These are phyloP conservation scores for Spatula versicolor DNA, from an alignment of 2,797 vertebrate species.

Conservation along the genomic window DNA sequence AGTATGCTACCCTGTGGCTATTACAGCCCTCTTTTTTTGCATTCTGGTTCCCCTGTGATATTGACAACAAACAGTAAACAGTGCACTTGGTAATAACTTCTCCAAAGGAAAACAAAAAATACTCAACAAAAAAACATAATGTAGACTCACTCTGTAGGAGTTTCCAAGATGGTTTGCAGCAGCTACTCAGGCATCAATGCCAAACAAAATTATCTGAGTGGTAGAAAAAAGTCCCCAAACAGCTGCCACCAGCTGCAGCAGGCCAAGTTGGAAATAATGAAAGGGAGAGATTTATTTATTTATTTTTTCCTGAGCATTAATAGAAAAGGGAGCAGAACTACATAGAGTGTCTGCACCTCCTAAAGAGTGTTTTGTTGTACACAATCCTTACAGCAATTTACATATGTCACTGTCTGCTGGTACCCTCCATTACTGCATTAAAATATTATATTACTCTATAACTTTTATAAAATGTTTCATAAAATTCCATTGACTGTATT, in stretches of 20 bases:
- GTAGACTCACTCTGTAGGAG: constrained; percentile 47
- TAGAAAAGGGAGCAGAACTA: not conserved
- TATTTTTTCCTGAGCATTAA: not conserved
- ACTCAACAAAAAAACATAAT: constrained; percentile 45
- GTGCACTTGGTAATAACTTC: constrained; percentile 56
- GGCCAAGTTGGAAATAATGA: constrained; percentile 59
- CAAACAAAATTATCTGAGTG: constrained; percentile 66
- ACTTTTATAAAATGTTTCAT: not conserved
- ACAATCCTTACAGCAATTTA: constrained; percentile 19
- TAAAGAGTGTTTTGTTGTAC: not conserved
- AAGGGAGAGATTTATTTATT: not conserved
- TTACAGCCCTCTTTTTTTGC: constrained; percentile 32
- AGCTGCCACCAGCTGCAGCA: constrained; percentile 64
- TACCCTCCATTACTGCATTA: constrained; percentile 4
- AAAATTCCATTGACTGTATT: not conserved
- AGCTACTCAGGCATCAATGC: constrained; percentile 53
- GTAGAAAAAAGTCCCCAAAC: constrained; percentile 58
- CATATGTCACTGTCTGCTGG: constrained; percentile 30
- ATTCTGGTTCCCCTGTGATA: constrained; percentile 54
- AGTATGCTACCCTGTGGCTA: constrained; percentile 49
- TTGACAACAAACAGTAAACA: constrained; percentile 27
- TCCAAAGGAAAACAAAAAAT: constrained; percentile 17
- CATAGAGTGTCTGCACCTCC: not conserved
- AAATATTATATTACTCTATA: not conserved
- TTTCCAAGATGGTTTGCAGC: constrained; percentile 58